phyloP scores from a whole-genome alignment of 2,888 invertebrate species.

The Drosophila lacicola region DNA sequence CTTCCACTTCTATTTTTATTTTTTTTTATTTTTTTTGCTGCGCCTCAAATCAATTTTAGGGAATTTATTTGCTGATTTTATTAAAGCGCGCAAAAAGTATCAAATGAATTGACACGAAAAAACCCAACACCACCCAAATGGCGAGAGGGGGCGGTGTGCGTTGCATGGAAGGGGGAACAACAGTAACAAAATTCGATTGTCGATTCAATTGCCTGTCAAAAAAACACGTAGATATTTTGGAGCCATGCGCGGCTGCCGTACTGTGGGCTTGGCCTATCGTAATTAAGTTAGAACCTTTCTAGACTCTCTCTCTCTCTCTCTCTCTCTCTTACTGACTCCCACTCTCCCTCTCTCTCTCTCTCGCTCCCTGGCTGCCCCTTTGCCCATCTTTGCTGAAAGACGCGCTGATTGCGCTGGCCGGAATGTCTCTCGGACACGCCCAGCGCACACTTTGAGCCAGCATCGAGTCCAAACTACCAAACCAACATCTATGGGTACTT shows the following conservation, averaged over 20 bases:
- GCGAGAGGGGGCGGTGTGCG: background rate
- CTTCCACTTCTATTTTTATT: no score
- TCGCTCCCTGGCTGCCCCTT: no score
- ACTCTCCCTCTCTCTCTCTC: background rate
- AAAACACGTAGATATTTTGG: slow-evolving; percentile 38
- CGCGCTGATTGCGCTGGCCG: slow-evolving; percentile 64
- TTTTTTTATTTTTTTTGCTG: background rate
- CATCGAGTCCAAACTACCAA: background rate
- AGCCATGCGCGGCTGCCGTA: background rate
- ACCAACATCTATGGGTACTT: slow-evolving; percentile 33
- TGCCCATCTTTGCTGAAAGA: slow-evolving; percentile 42
- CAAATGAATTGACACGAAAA: slow-evolving; percentile 50
- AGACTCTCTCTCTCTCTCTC: slow-evolving; percentile 5
- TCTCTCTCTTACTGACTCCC: slow-evolving; percentile 5
- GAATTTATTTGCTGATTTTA: slow-evolving; percentile 75
- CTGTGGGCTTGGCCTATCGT: slow-evolving; percentile 40
- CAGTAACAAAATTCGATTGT: slow-evolving; percentile 53
- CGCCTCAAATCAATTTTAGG: slow-evolving; percentile 73
- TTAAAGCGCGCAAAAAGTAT: slow-evolving; percentile 67
- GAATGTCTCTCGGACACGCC: slow-evolving; percentile 47
- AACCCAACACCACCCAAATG: background rate
- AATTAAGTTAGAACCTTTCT: slow-evolving; percentile 77
- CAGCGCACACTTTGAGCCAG: background rate
- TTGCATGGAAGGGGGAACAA: background rate
- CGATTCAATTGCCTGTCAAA: slow-evolving; percentile 67